Conservation (phyloP, 2,888 invertebrate species). For the Drosophila nr. perissopoda region DNA sequence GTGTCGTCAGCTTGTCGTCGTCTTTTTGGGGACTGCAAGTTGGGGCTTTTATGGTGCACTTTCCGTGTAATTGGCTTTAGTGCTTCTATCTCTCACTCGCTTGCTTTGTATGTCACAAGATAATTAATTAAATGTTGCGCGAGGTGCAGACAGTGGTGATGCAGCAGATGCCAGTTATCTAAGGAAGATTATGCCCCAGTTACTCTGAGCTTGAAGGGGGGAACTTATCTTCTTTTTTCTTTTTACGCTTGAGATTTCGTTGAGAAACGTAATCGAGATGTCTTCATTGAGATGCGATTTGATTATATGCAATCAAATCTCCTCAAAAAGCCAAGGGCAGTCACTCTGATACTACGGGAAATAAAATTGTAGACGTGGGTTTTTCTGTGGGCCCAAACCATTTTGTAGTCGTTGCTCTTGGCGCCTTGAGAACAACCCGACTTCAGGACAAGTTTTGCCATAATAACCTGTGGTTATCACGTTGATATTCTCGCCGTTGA, state of each 20-base stretch:
- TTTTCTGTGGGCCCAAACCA: not conserved
- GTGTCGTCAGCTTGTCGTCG: conserved; percentile 37
- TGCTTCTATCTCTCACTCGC: conserved; percentile 25
- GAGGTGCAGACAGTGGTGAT: conserved; percentile 34
- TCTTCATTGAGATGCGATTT: not conserved
- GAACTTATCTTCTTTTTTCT: not conserved
- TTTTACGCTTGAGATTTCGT: not conserved
- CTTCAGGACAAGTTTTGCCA: not conserved
- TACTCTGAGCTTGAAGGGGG: not conserved
- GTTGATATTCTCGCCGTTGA: too few species aligned
- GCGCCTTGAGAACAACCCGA: not conserved
- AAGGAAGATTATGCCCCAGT: not conserved
- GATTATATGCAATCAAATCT: not conserved
- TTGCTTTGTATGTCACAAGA: conserved; percentile 36
- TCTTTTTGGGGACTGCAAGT: conserved; percentile 42
- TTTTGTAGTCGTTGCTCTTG: not conserved
- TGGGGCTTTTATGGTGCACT: conserved; percentile 61
- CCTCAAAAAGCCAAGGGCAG: not conserved
- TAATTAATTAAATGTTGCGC: conserved; percentile 66
- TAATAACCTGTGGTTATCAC: not conserved
- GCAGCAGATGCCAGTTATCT: conserved; percentile 30
- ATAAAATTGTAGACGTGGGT: not conserved
- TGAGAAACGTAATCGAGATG: not conserved
- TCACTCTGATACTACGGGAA: not conserved
- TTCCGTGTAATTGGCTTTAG: conserved; percentile 38